Conservation (phyloP, 2,113 vertebrate species). For the Pelusios castaneus region DNA sequence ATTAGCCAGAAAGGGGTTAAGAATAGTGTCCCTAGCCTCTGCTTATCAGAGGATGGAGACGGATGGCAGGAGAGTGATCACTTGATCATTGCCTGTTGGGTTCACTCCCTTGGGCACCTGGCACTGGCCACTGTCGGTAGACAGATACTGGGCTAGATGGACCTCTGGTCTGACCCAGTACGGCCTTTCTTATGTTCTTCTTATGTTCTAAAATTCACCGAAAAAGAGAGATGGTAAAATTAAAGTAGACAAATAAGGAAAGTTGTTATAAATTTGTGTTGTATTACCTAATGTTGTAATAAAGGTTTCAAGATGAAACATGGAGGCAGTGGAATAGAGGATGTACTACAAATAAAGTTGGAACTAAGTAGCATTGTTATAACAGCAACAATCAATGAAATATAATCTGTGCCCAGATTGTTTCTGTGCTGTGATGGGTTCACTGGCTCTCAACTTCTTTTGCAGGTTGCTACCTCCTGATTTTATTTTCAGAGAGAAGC, state of each 20-base stretch:
- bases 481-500: fast-evolving
- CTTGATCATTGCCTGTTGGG: no score
- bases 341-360: background rate
- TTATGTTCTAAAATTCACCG: no score
- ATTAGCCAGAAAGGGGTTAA: no score
- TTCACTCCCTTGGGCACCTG: no score
- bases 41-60: no score
- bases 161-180: no score
- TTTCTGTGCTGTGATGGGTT: fast-evolving
- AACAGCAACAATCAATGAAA: fast-evolving
- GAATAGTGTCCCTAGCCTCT: no score
- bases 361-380: background rate
- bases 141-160: no score
- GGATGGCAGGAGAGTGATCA: no score
- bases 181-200: no score
- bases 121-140: no score
- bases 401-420: fast-evolving
- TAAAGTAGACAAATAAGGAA: fast-evolving
- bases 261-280: fast-evolving
- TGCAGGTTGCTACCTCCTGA: background rate
- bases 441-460: no score
- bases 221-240: background rate
- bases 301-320: fast-evolving
- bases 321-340: fast-evolving
- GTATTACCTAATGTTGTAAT: background rate